Conservation (phyloP, 1,140 invertebrate species). For the Drosophila mauritiana region DNA sequence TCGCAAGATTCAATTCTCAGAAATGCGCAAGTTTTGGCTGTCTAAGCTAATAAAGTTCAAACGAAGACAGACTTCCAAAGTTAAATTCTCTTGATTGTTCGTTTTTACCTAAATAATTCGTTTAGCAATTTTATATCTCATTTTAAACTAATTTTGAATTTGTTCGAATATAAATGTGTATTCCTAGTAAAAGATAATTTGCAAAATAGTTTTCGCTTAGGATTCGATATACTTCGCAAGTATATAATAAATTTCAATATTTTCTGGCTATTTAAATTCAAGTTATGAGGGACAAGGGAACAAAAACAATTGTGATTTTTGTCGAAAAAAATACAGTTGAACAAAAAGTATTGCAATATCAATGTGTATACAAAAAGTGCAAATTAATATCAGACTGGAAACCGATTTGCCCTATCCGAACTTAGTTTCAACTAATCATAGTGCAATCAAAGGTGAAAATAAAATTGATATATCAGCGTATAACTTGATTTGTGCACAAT, state of each 20-base stretch:
- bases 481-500: conserved; percentile 26
- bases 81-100: conserved; percentile 2
- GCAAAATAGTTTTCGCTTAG: not conserved
- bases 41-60: conserved; percentile 14
- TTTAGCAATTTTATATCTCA: not conserved
- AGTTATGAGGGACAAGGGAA: conserved; percentile 7
- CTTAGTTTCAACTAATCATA: not conserved
- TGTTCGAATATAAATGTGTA: conserved; percentile 5
- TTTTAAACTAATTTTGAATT: conserved; percentile 19
- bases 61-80: conserved; percentile 17
- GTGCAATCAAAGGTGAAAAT: not conserved
- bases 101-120: conserved; percentile 9
- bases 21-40: conserved; percentile 35
- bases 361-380: not conserved
- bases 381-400: not conserved
- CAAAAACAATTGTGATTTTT: not conserved
- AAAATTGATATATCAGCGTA: not conserved
- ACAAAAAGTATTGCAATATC: not conserved
- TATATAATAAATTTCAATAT: not conserved
- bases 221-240: conserved; percentile 30
- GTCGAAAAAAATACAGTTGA: too few species aligned
- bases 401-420: conserved; percentile 22
- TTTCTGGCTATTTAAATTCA: conserved; percentile 14
- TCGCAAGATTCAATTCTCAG: conserved; percentile 23
- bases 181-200: conserved; percentile 9